Base-by-base conservation (phyloP, 2,888 invertebrate species). In the Malacosoma neustria region DNA sequence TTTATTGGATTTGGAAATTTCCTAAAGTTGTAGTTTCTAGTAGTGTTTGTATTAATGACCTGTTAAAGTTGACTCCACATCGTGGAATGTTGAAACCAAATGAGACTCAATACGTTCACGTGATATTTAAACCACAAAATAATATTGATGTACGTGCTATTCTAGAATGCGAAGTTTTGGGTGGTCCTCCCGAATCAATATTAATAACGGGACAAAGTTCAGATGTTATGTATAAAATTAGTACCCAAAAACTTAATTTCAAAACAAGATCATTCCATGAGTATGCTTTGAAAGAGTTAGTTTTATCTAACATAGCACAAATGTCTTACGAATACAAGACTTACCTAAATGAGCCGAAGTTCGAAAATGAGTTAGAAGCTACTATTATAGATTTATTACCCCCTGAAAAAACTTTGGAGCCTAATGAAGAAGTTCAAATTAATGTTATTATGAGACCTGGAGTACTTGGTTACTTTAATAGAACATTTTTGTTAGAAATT, bases 171-270 rank as follows among this genome's bases (percentile, higher is more conserved):
- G 75, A 87, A 45, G 81, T 90, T 14, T 53, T 85, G 29, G 89
- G 88, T 5, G 91, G 91, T 1, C 88, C 88, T 2, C 51, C 86
- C 0, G 88, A 90, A 64, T 47, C 56, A 1, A 57, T 90, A 14
- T 40, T 59, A 29, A 64, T 91, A 1, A 66, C 63, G 1, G 90
- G 88, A 1, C 76, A 72, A 54, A 85, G 88, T 39, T 87, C 88
- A 3, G 71, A 79, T 38, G 62, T 89, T 36, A 68, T 72, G 41
- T 90, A 87, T 48, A 60, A 60, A 30, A 58, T 90, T 22, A 84
- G 86, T 45, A 75, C 72, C 2, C 51, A 64, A 36, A 70, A 57
- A 37, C 40, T 82, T 7, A 81, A 84, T 54, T 82, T 79, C 39
- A 81, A 77, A 72, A 79, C 81, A 45, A 66, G 77, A 47, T 74